phyloP scores from a whole-genome alignment of 2,113 vertebrate species.

The Calyptomena viridis region DNA sequence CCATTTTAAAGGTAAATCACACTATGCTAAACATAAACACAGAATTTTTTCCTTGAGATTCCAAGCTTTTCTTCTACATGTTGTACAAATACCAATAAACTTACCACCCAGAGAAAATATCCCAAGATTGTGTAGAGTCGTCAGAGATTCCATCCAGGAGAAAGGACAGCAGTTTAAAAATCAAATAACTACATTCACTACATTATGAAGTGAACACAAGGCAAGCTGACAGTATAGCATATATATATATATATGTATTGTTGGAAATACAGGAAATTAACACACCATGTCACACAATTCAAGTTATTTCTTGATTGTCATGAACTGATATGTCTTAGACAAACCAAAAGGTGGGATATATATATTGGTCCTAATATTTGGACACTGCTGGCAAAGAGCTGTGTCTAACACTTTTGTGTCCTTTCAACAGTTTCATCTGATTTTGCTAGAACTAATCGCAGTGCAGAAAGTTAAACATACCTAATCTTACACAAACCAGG shows the following conservation, averaged over 20 bases:
- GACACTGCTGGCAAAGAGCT: background rate
- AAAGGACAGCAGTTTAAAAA: slow-evolving; percentile 81
- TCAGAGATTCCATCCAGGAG: slow-evolving; percentile 74
- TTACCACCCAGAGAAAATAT: slow-evolving; percentile 77
- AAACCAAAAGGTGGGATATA: background rate
- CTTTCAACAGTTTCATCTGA: background rate
- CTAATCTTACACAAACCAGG: background rate
- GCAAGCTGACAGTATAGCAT: slow-evolving; percentile 49
- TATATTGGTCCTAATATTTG: background rate
- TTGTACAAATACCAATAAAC: slow-evolving; percentile 73
- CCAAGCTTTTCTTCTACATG: slow-evolving; percentile 56
- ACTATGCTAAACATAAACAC: slow-evolving; percentile 28
- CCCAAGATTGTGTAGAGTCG: slow-evolving; percentile 66
- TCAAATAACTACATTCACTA: slow-evolving; percentile 81
- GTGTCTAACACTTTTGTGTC: background rate
- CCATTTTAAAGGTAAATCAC: background rate
- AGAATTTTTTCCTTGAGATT: background rate
- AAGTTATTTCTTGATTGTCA: background rate
- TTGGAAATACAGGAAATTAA: background rate
- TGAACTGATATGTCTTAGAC: background rate
- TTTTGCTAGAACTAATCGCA: background rate
- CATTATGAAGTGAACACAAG: slow-evolving; percentile 66
- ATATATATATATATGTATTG: background rate
- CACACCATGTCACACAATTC: background rate
- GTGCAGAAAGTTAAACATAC: background rate